Evolutionary conservation across 2,797 vertebrate genomes (phyloP).

Genomic region (Molossus alvarezi): DNA sequence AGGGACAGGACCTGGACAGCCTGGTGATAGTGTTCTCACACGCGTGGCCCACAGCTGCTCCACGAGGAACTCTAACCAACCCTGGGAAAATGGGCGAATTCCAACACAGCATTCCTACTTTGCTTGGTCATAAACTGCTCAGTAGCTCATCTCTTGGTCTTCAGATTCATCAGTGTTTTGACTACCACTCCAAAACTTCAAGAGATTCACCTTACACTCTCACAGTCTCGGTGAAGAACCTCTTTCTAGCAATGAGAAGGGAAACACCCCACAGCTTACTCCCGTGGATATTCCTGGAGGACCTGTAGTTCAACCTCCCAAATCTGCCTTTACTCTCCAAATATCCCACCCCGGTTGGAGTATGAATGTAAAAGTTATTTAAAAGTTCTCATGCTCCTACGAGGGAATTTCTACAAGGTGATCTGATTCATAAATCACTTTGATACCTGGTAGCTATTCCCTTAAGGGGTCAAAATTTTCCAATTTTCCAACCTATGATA

Average conservation of each 20-base stretch:
- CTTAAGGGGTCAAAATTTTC: constrained; percentile 2
- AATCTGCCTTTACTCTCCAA: background rate
- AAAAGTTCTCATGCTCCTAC: background rate
- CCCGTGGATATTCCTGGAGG: background rate
- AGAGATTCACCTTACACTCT: background rate
- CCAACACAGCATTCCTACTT: background rate
- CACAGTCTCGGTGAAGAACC: background rate
- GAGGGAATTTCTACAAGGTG: constrained; percentile 29
- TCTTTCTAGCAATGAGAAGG: background rate
- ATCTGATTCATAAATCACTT: constrained; percentile 32
- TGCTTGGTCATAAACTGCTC: background rate
- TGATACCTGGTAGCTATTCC: constrained; percentile 3
- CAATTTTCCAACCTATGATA: background rate
- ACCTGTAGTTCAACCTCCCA: background rate
- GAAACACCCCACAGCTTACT: background rate
- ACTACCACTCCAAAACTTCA: background rate
- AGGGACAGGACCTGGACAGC: background rate
- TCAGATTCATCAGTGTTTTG: background rate
- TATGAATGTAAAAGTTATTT: background rate
- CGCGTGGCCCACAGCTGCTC: accelerated
- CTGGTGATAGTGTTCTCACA: no score
- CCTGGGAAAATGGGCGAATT: background rate
- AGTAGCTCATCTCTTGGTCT: background rate
- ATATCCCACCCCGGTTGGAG: background rate
- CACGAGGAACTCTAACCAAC: background rate